Evolutionary conservation across 2,113 vertebrate genomes (phyloP).

Genomic region (Prunella himalayana): DNA sequence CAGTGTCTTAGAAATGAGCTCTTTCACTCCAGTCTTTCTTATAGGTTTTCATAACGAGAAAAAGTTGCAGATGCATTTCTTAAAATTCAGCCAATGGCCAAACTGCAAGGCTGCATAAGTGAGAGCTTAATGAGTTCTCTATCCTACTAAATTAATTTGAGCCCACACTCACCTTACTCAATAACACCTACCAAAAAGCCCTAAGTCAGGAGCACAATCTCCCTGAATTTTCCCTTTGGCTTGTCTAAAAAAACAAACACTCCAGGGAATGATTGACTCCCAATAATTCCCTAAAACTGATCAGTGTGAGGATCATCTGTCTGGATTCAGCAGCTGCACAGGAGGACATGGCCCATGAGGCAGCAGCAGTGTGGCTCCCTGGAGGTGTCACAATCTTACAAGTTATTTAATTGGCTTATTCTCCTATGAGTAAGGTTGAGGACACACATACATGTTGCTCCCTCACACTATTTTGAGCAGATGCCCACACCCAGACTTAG

Average conservation of each 20-base stretch:
- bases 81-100: not conserved
- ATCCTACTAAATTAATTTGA: not conserved
- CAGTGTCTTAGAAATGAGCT: not conserved
- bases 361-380: not conserved
- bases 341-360: accelerated
- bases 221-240: not conserved
- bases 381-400: not conserved
- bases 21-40: not conserved
- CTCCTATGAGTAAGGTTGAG: not conserved
- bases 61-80: not conserved
- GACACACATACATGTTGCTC: not conserved
- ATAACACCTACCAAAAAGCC: not conserved
- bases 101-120: not conserved
- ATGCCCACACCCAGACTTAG: not conserved
- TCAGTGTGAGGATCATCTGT: not conserved
- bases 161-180: not conserved
- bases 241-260: not conserved
- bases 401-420: not conserved
- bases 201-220: not conserved
- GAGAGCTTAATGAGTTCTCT: not conserved
- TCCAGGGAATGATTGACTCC: not conserved
- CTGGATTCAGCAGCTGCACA: not conserved
- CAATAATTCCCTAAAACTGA: not conserved
- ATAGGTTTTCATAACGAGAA: not conserved
- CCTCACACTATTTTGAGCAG: not conserved